phyloP scores from a whole-genome alignment of 2,113 vertebrate genomes.

The Dryoscopus gambensis region DNA sequence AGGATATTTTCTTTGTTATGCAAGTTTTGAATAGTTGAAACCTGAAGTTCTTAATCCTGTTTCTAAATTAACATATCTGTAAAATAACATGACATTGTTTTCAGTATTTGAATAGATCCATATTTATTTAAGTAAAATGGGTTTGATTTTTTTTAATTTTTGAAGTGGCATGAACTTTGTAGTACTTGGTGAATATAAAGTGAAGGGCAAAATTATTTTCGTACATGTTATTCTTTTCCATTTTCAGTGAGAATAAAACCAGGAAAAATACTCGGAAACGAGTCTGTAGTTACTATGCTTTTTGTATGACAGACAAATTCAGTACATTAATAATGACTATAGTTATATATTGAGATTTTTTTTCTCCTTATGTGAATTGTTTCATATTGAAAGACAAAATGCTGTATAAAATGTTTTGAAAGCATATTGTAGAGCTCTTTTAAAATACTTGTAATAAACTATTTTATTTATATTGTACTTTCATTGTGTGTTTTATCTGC shows the following conservation, averaged over 20 bases:
- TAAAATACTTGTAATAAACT: slow-evolving; percentile 67
- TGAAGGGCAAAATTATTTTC: background rate
- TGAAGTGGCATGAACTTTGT: background rate
- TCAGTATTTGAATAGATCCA: background rate
- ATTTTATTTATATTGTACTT: slow-evolving; percentile 60
- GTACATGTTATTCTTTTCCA: background rate
- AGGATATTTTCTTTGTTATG: background rate
- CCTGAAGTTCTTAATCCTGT: background rate
- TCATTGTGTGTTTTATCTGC: slow-evolving; percentile 2
- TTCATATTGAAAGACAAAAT: slow-evolving; percentile 71
- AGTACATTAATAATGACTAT: slow-evolving; percentile 2
- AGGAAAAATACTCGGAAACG: background rate
- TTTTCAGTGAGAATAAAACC: background rate
- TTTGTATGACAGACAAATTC: slow-evolving; percentile 12
- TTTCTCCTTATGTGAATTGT: slow-evolving; percentile 38
- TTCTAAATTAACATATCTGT: background rate
- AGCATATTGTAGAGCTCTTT: slow-evolving; percentile 61
- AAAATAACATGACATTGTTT: background rate
- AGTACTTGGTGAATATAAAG: background rate
- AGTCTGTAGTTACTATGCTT: background rate
- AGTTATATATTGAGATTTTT: background rate
- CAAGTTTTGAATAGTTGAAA: background rate
- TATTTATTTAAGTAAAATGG: slow-evolving; percentile 6
- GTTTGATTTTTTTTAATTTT: background rate
- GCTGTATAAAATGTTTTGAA: slow-evolving; percentile 61